Evolutionary conservation across 2,797 vertebrate genomes (phyloP).

Genomic region (Coregonus suidteri): DNA sequence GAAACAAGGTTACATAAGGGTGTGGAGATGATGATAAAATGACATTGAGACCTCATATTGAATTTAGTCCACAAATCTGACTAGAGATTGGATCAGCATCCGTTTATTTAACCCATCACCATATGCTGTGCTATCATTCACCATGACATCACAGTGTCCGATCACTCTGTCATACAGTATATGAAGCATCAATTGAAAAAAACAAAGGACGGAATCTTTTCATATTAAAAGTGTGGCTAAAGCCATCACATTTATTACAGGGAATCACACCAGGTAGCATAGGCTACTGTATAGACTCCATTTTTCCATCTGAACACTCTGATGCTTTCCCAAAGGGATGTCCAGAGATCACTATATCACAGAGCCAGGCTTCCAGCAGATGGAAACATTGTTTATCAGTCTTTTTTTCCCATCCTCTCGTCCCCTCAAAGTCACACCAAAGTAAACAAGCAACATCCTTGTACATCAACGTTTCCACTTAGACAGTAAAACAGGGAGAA

Average conservation of each 20-base stretch:
- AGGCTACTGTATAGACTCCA: background rate
- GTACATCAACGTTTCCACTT: background rate
- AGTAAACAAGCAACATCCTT: slow-evolving; percentile 4
- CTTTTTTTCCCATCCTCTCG: slow-evolving; percentile 4
- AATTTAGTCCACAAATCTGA: background rate
- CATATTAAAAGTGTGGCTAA: no score
- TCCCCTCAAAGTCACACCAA: background rate
- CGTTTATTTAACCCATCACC: background rate
- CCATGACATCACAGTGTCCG: background rate
- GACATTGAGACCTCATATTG: background rate
- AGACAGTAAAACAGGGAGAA: background rate
- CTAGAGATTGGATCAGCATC: background rate
- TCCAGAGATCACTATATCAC: background rate
- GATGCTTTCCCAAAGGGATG: background rate
- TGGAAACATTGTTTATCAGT: slow-evolving; percentile 4
- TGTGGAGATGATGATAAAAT: no score
- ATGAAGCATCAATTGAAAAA: no score
- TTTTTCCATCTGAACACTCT: background rate
- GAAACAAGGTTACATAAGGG: background rate
- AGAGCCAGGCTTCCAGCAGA: slow-evolving; percentile 2
- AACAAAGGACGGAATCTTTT: no score
- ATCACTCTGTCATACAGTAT: background rate
- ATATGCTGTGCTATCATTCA: slow-evolving; percentile 1
- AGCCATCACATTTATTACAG: no score
- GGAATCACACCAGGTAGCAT: no score